Evolutionary conservation across 2,888 invertebrate species (phyloP), one percentile per base, ranked within the genome.

Genomic region (Caenorhabditis sp.): DNA sequence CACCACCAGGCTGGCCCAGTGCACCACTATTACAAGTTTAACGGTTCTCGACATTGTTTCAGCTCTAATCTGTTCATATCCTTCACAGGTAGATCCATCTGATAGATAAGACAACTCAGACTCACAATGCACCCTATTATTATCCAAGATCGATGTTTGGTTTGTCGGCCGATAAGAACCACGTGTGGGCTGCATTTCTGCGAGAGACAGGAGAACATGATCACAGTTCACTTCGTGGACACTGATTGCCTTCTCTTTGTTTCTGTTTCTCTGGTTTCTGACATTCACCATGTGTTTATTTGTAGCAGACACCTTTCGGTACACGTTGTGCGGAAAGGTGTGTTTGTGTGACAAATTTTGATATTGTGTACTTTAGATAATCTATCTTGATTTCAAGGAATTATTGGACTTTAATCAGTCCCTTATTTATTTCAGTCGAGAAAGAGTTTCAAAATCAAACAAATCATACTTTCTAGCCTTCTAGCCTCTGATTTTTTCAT

Each of bases 221-320:
- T 79, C 79, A 79, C 79, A 79, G 79, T 70, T 79, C 79, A 70
- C 79, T 72, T 70, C 58, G 7, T 63, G 70, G 44, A 64, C 79
- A 70, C 12, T 72, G 79, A 70, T 47, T 31, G 19, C 22, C 31
- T 16, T 26, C 79, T 63, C 22, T 49, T 44, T 61, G 24, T 19
- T 41, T 72, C 31, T 44, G 14, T 19, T 56, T 49, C 19, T 41
- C 54, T 54, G 51, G 14, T 44, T 44, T 69, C 56, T 12, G 26
- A 26, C 61, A 44, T 16, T 44, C 72, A 28, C 51, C 69, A 58
- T 70, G 70, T 79, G 79, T 63, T n/a, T 54, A 56, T 56, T 63
- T 64, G 26, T 47, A 35, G 54, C 79, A 59, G 59, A 64, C 24
- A 26, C 38, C 16, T 24, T 66, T 70, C 76, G 49, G 76, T 59